A percentile compares a stretch with the other conserved stretches of the same genome.
Conservation (phyloP, 2,797 vertebrate species). For the Spinibarbus caldwelli region DNA sequence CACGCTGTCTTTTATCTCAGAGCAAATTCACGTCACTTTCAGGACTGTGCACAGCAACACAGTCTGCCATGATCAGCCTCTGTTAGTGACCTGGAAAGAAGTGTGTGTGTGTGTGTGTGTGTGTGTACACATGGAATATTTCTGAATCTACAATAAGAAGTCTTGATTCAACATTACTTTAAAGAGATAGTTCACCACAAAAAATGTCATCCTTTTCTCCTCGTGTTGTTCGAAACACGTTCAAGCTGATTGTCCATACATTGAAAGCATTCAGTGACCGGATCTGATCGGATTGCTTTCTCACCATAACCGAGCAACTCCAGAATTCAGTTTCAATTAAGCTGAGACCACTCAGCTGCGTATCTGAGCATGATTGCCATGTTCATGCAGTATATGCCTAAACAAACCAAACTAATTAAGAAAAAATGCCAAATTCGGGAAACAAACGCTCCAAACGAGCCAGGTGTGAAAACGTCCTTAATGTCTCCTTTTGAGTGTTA, state of each 20-base stretch:
- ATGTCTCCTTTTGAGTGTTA: neutral
- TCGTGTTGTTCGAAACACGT: neutral
- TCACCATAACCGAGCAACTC: too few species aligned
- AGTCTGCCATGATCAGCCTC: slow-evolving; percentile 50
- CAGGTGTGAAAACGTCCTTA: neutral
- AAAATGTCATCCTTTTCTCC: neutral
- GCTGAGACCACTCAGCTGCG: neutral
- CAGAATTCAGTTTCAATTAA: too few species aligned
- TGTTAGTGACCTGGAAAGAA: slow-evolving; percentile 50
- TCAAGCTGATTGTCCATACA: neutral
- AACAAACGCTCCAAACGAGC: neutral
- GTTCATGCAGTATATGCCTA: neutral
- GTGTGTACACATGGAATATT: slow-evolving; percentile 27
- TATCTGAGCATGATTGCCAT: neutral
- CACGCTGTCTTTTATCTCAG: slow-evolving; percentile 52
- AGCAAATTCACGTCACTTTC: slow-evolving; percentile 68
- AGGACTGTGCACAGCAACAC: slow-evolving; percentile 52
- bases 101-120: slow-evolving; percentile 55
- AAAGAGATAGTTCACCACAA: neutral
- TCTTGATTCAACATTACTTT: slow-evolving; percentile 29
- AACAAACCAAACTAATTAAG: neutral
- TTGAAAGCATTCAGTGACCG: neutral
- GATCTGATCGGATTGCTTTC: too few species aligned
- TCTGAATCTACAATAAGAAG: slow-evolving; percentile 53
- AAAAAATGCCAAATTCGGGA: neutral